Conservation (phyloP, 30 jellyfish, hydroid and myxozoan genomes). For the Aurelia coerulea region DNA sequence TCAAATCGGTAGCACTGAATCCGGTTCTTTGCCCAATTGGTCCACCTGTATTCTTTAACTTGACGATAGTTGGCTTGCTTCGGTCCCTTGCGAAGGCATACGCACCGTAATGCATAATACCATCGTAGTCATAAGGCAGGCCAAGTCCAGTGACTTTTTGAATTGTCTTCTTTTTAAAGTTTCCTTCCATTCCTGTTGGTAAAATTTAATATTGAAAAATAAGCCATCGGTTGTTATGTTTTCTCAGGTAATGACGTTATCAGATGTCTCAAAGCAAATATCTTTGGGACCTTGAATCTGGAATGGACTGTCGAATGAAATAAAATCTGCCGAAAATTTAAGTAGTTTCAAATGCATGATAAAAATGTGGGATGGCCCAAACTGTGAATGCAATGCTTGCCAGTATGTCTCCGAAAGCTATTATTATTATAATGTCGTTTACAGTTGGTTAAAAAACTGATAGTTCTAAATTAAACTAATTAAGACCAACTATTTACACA, state of each 20-base stretch:
- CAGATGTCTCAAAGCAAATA: too few relatives aligned
- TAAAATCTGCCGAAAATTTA: too few relatives aligned
- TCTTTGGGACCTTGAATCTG: neutral
- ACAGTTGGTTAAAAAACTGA: too few relatives aligned
- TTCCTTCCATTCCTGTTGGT: constrained; percentile 30
- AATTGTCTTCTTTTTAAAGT: constrained; percentile 9
- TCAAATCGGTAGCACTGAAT: constrained; percentile 53
- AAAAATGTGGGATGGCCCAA: too few relatives aligned
- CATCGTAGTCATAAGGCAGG: constrained; percentile 73
- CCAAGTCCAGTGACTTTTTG: constrained; percentile 37
- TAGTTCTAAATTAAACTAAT: too few relatives aligned
- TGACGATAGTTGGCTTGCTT: constrained; percentile 29
- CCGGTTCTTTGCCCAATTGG: constrained; percentile 65
- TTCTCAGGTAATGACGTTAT: too few relatives aligned
- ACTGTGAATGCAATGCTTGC: too few relatives aligned
- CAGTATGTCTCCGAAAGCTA: too few relatives aligned
- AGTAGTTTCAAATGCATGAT: too few relatives aligned
- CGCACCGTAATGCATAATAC: constrained; percentile 73
- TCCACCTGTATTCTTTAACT: constrained; percentile 29
- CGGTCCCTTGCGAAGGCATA: constrained; percentile 50
- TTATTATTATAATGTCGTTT: too few relatives aligned
- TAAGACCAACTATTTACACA: too few relatives aligned
- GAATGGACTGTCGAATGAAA: too few relatives aligned
- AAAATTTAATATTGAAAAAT: neutral
- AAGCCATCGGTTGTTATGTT: neutral